Evolutionary conservation across 2,113 vertebrate species (phyloP).

Genomic region (Pteropus alecto): DNA sequence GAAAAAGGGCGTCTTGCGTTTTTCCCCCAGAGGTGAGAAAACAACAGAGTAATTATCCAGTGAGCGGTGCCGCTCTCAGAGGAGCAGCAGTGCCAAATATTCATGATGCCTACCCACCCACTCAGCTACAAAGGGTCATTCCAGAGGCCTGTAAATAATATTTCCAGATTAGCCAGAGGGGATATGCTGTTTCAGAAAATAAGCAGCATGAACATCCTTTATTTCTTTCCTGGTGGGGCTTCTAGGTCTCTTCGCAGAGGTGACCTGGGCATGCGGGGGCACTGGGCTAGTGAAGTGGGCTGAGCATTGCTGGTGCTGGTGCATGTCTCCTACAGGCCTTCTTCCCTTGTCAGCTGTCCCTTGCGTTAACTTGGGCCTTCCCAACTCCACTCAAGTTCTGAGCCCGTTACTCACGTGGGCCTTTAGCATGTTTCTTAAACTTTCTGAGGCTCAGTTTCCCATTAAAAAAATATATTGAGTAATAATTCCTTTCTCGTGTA

Average conservation of each 20-base stretch:
- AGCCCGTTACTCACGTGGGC: neutral
- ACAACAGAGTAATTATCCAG: neutral
- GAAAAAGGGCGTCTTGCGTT: neutral
- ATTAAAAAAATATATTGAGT: neutral
- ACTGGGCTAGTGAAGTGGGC: neutral
- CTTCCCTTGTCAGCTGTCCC: neutral
- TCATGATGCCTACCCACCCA: neutral
- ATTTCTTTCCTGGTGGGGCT: neutral
- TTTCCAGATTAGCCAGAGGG: neutral
- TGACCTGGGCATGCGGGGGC: neutral
- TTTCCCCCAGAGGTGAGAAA: conserved; percentile 18
- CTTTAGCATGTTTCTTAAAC: neutral
- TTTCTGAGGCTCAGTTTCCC: neutral
- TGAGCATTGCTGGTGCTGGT: fast-evolving
- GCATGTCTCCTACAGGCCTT: fast-evolving
- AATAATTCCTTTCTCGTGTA: neutral
- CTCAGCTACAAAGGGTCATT: neutral
- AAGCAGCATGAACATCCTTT: neutral
- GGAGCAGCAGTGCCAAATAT: neutral
- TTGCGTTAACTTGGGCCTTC: neutral
- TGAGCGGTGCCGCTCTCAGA: neutral
- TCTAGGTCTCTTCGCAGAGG: neutral
- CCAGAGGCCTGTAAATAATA: neutral
- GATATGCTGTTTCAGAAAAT: neutral
- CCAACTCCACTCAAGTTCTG: neutral